Conservation (phyloP, 2,797 vertebrate genomes). For the Gephyroberyx darwinii region DNA sequence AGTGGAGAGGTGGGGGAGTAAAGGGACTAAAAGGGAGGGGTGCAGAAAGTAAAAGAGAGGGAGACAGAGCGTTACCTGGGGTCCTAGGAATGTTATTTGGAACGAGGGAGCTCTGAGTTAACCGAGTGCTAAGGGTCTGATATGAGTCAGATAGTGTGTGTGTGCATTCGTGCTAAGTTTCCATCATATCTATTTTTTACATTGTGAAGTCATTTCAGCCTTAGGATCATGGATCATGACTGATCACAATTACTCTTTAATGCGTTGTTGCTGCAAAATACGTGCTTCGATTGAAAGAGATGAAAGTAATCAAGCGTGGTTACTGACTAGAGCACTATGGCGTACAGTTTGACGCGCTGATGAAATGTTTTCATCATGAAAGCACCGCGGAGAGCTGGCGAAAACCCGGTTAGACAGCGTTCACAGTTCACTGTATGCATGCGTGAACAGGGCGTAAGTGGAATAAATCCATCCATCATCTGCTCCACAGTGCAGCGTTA, state of each 20-base stretch:
- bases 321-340: slow-evolving; percentile 38
- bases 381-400: slow-evolving; percentile 26
- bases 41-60: not conserved
- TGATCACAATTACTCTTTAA: slow-evolving; percentile 29
- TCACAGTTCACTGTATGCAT: slow-evolving; percentile 9
- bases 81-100: slow-evolving; percentile 18
- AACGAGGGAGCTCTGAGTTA: not conserved
- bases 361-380: slow-evolving; percentile 59
- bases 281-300: slow-evolving; percentile 20
- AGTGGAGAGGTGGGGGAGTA: not conserved
- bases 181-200: not conserved
- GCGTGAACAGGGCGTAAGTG: slow-evolving; percentile 6
- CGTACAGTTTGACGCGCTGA: slow-evolving; percentile 52
- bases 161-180: not conserved
- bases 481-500: slow-evolving; percentile 4
- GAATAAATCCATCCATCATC: slow-evolving; percentile 8
- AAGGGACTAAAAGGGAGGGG: too few relatives aligned
- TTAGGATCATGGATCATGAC: not conserved
- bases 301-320: slow-evolving; percentile 53
- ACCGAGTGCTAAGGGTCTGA: not conserved
- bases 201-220: slow-evolving; percentile 19
- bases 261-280: slow-evolving; percentile 14
- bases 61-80: not conserved
- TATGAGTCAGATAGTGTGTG: not conserved
- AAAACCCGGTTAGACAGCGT: slow-evolving; percentile 7